Evolutionary conservation across 2,113 vertebrate genomes (phyloP).

Genomic region (Arizona elegans): DNA sequence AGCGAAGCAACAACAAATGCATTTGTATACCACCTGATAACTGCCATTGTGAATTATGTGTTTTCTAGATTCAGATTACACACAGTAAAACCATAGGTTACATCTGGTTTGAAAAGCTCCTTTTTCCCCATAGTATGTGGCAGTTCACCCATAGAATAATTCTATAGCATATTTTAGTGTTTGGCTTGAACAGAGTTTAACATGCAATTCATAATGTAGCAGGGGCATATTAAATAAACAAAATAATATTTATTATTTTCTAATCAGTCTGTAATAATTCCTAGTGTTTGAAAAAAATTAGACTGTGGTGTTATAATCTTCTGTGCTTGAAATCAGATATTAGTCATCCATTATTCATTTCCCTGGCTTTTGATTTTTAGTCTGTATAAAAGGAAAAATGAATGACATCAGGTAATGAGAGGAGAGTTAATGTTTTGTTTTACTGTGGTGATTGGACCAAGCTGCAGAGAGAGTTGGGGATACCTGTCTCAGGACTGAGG

Average conservation of each 20-base stretch:
- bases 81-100: not conserved
- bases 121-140: not conserved
- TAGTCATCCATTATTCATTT: not conserved
- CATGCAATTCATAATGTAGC: not conserved
- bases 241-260: not conserved
- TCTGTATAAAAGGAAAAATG: not conserved
- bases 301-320: not conserved
- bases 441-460: slow-evolving; percentile 31
- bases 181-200: not conserved
- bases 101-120: not conserved
- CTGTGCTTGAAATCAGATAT: not conserved
- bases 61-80: not conserved
- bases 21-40: not conserved
- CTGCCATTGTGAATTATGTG: not conserved
- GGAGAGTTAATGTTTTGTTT: not conserved
- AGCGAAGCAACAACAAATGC: not conserved
- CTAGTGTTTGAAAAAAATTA: not conserved
- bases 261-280: not conserved
- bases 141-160: not conserved
- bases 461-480: slow-evolving; percentile 42
- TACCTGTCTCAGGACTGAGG: slow-evolving; percentile 48
- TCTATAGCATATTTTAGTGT: not conserved
- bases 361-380: not conserved
- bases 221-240: not conserved
- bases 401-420: slow-evolving; percentile 16